Base-by-base conservation (phyloP, 2,888 invertebrate genomes). In the Strigamia crassipes region DNA sequence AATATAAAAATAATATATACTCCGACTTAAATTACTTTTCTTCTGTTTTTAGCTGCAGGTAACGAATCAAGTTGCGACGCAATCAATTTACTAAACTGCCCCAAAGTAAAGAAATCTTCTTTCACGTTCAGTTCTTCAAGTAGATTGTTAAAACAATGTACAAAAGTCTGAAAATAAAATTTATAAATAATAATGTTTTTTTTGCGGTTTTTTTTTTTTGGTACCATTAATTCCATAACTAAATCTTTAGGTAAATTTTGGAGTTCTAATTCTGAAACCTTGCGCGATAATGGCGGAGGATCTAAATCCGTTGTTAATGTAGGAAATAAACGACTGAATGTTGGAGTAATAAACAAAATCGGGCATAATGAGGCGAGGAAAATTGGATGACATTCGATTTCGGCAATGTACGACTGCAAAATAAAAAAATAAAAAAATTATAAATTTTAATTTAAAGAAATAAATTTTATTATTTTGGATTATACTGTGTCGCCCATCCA, bases 61-160 rank as follows among this genome's bases (percentile, higher is more conserved):
- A 90, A 90, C 85, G 90, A 89, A 84, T 92, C 92, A 83, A 92
- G 86, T 56, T 91, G 90, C 15, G 90, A 89, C 83, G 91, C 91
- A 27, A 93, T 86, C 66, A 92, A 87, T 15, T 91, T 90, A 85
- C 93, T 92, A 78, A 91, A 90, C 38, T 89, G 88, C 4, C 93
- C 93, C 85, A 93, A 87, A 80, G 90, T 91, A 85, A 90, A 93
- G 31, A 92, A 88, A 85, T 93, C 93, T 85, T 93, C 92, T 83
- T 90, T 90, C 9, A 91, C 89, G 84, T 91, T 90, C 87, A 92
- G 89, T 18, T 90, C 89, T 41, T 91, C 90, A 83, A 92, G 85
- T 86, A 92, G 86, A 82, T 89, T 90, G 83, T 91, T 90, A 4
- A 91, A 85, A 18, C 90, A 88, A 84, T 81, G 73, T 15, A 73